Evolutionary conservation across 2,797 vertebrate genomes (phyloP).

Genomic region (Lacerta bilineata): DNA sequence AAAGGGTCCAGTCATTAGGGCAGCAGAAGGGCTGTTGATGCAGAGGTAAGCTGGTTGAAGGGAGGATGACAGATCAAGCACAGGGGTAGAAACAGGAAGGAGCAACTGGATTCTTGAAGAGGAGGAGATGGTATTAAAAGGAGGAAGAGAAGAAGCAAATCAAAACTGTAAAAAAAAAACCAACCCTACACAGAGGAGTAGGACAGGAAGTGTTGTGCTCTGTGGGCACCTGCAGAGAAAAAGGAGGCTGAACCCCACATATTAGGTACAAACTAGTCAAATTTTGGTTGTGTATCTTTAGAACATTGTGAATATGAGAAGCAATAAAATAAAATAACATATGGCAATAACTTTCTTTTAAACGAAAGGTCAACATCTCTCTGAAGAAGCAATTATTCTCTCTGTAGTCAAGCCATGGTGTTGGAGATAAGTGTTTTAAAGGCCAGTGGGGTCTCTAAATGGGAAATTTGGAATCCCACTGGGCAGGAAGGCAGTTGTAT

Average conservation of each 20-base stretch:
- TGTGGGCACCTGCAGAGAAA: background rate
- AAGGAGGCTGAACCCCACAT: background rate
- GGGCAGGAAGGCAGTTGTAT: constrained; percentile 46
- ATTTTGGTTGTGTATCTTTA: constrained; percentile 5
- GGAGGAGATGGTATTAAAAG: background rate
- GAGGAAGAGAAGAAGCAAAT: background rate
- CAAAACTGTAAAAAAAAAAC: background rate
- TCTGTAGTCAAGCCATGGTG: constrained; percentile 52
- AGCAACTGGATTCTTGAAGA: background rate
- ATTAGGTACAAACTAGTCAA: background rate
- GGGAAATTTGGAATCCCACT: constrained; percentile 50
- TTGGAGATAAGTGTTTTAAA: constrained; percentile 60
- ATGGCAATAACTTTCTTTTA: constrained; percentile 53
- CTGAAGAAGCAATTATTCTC: constrained; percentile 69
- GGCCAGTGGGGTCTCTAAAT: constrained; percentile 51
- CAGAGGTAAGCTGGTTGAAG: background rate
- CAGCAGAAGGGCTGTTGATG: background rate
- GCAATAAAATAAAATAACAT: background rate
- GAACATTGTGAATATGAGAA: constrained; percentile 34
- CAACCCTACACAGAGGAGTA: too few species aligned
- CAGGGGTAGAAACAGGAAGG: background rate
- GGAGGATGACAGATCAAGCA: background rate
- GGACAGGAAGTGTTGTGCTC: background rate
- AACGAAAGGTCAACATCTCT: constrained; percentile 53
- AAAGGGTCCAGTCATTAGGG: background rate